A percentile compares a stretch with the other conserved stretches of the same genome.
Evolutionary conservation across 2,888 invertebrate genomes (phyloP).

Genomic region (Charanyca ferruginea): DNA sequence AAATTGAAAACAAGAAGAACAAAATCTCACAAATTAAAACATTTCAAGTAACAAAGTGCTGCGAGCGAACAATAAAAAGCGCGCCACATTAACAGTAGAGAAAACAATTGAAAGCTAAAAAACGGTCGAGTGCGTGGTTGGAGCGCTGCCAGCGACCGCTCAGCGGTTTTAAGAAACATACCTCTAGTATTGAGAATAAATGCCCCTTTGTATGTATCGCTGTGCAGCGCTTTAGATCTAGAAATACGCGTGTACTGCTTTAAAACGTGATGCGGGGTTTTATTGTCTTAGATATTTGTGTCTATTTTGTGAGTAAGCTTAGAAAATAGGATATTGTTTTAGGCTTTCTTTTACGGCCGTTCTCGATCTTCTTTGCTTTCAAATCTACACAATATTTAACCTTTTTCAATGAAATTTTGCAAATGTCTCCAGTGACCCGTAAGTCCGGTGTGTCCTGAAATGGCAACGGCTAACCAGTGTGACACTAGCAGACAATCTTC

Average conservation of each 20-base stretch:
- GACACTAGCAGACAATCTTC: no score
- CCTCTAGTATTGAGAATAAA: slow-evolving; percentile 56
- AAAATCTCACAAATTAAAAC: slow-evolving; percentile 56
- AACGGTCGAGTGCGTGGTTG: slow-evolving; percentile 60
- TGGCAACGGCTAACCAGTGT: neutral
- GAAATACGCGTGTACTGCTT: slow-evolving; percentile 37
- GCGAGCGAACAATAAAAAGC: slow-evolving; percentile 53
- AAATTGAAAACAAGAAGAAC: slow-evolving; percentile 28
- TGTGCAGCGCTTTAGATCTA: slow-evolving; percentile 34
- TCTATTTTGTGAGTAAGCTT: neutral
- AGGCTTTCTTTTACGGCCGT: neutral
- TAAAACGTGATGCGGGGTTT: slow-evolving; percentile 16
- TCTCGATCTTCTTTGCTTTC: neutral
- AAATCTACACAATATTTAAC: no score
- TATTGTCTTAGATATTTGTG: slow-evolving; percentile 20
- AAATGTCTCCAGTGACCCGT: neutral
- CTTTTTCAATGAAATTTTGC: neutral
- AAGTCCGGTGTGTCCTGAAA: neutral
- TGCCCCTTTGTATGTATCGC: slow-evolving; percentile 44
- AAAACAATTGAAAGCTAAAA: slow-evolving; percentile 65
- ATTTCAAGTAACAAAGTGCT: slow-evolving; percentile 60
- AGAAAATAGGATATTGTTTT: neutral
- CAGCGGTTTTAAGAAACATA: slow-evolving; percentile 52
- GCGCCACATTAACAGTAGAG: slow-evolving; percentile 56
- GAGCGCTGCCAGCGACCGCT: slow-evolving; percentile 55